Base-by-base conservation (phyloP, 2,888 invertebrate genomes). In the Mesorhabditis spiculigera region DNA sequence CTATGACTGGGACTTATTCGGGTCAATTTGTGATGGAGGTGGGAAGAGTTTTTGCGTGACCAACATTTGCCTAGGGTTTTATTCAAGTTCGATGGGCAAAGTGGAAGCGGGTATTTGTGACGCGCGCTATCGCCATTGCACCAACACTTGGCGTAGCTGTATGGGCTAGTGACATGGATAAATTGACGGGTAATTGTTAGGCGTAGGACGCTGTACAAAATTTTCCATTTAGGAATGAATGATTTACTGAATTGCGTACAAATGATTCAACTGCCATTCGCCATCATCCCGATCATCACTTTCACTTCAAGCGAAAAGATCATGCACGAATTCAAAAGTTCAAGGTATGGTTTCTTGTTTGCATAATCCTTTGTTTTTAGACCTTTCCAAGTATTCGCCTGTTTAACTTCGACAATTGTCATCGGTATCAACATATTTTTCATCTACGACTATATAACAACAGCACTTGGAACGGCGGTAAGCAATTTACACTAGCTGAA, bases 291-390 rank as follows among this genome's bases (percentile, higher is more conserved):
- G 5, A 91, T 92, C 1, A 91, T 94, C 71, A 93, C 93, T 0
- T 93, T 94, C 85, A 93, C 93, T 0, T 92, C 92, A 70, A 91
- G 91, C 78, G 86, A 87, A 4, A 88, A 90, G 65, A 91, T 94
- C 65, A 94, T 94, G 93, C 92, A 92, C 50, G 91, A 92, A 80
- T 94, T 93, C 86, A 90, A 89, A 45, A 93, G 92, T 87, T 92
- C 92, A 88, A 79, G 90, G 92, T 92, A 65, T 16, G 8, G 43
- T 45, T 10, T 5, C 41, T n/a, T n/a, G 13, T 61, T 44, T 16
- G n/a, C 42, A 50, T 50, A n/a, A 50, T 10, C 3, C 10, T 13
- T 10, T 13, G 4, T 50, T 73, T 80, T 67, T 70, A 84, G 83
- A 63, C 13, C 67, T 43, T 92, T 91, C 86, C 91, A 91, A 88